These are phyloP conservation scores for Sylvicola fuscatus DNA, from an alignment of 2,888 invertebrate species.

Conservation along the genomic window DNA sequence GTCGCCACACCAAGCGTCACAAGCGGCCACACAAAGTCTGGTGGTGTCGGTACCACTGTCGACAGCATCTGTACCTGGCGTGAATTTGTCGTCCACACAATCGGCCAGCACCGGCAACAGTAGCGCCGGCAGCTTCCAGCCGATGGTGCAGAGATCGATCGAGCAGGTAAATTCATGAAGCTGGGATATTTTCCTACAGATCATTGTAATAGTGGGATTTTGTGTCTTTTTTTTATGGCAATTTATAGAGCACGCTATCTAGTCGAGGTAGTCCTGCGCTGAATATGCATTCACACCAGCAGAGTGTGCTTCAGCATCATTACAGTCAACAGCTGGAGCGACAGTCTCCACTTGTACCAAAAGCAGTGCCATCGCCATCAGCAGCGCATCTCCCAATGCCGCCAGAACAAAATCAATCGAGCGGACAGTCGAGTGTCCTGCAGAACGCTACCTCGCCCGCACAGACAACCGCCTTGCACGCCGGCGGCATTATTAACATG, in stretches of 20 bases:
- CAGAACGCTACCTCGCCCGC: too few relatives aligned
- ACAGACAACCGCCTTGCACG: too few relatives aligned
- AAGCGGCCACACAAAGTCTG: slow-evolving; percentile 27
- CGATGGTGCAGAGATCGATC: too few relatives aligned
- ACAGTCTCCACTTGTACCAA: not conserved
- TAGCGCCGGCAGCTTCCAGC: slow-evolving; percentile 9
- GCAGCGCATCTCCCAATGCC: not conserved
- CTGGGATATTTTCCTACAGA: too few relatives aligned
- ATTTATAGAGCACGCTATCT: not conserved
- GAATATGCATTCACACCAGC: not conserved
- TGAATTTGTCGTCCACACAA: slow-evolving; percentile 18
- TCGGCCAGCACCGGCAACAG: too few relatives aligned
- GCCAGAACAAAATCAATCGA: not conserved
- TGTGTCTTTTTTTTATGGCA: too few relatives aligned
- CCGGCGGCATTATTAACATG: not conserved
- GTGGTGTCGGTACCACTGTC: slow-evolving; percentile 43
- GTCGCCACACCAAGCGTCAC: slow-evolving; percentile 9
- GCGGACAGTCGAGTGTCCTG: too few relatives aligned
- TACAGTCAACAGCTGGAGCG: slow-evolving; percentile 2
- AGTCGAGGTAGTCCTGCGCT: slow-evolving; percentile 2
- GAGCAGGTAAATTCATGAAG: too few relatives aligned
- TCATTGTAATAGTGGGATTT: too few relatives aligned
- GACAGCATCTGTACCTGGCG: slow-evolving; percentile 26
- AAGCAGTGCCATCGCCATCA: slow-evolving; percentile 7
- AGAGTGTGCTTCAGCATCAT: not conserved